Evolutionary conservation across 2,113 vertebrate species (phyloP).

Genomic region (Colistium nudipinnis): DNA sequence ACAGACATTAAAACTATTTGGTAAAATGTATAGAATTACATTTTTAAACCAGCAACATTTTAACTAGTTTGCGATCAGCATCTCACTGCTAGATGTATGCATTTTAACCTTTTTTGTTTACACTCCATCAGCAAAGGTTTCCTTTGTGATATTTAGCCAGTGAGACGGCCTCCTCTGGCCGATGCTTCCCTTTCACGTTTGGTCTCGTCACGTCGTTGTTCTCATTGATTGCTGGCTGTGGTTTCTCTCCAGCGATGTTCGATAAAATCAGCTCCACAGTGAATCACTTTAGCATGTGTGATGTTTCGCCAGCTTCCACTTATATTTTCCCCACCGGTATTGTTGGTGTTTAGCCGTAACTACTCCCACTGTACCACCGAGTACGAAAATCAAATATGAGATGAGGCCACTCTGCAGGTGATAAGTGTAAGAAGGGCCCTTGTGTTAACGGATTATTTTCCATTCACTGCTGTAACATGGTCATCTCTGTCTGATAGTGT

Average conservation of each 20-base stretch:
- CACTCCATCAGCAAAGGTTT: background rate
- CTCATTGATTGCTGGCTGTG: background rate
- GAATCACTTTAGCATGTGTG: constrained; percentile 6
- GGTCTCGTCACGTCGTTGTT: background rate
- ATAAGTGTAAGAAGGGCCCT: background rate
- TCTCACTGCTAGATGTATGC: too few species aligned
- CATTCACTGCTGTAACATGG: background rate
- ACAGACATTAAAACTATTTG: too few species aligned
- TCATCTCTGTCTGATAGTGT: background rate
- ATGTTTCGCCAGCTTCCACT: constrained; percentile 6
- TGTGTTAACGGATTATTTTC: background rate
- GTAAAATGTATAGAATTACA: too few species aligned
- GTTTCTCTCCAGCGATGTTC: background rate
- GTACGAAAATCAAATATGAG: background rate
- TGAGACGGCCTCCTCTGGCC: background rate
- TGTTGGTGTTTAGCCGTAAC: background rate
- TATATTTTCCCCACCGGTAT: background rate
- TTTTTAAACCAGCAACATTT: background rate
- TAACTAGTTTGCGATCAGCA: background rate
- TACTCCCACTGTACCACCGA: background rate
- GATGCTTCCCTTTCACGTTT: constrained; percentile 19
- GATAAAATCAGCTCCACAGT: constrained; percentile 1
- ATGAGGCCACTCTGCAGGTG: background rate
- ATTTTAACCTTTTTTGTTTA: background rate
- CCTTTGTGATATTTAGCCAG: background rate